Evolutionary conservation across 23 tunicate genomes (phyloP).

Genomic region (Trididemnum clinides): DNA sequence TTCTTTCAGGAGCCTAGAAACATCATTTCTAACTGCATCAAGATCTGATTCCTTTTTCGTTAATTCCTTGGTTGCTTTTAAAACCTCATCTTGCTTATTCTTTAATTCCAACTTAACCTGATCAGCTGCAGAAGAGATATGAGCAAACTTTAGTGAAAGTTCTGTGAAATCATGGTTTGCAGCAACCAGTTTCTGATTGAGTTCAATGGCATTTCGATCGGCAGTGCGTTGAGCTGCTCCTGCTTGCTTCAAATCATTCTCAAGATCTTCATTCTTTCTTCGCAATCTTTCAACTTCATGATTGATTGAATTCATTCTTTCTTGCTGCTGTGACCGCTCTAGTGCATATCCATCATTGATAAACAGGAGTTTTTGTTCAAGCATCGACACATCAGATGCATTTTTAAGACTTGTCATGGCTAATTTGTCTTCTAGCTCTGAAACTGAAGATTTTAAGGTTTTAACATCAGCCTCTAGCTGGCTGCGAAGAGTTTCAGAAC

Average conservation of each 20-base stretch:
- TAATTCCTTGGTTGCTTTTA: too few species aligned
- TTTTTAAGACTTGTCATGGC: background rate
- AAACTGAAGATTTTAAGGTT: background rate
- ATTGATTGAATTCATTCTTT: background rate
- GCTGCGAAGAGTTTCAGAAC: background rate
- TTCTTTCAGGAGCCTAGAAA: too few species aligned
- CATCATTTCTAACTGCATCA: background rate
- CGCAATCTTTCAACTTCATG: background rate
- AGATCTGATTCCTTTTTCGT: background rate
- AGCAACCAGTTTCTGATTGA: background rate
- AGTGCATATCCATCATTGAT: background rate
- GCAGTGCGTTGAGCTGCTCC: too few species aligned
- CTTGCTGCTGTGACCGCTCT: background rate
- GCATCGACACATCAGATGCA: background rate
- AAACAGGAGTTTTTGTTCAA: background rate
- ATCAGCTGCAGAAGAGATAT: background rate
- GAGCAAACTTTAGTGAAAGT: background rate
- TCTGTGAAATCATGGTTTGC: background rate
- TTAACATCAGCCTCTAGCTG: background rate
- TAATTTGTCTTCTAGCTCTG: slow-evolving; percentile 6
- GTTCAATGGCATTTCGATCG: too few species aligned
- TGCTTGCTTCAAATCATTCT: background rate
- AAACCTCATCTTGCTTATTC: too few species aligned
- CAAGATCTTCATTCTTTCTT: background rate
- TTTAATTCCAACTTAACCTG: too few species aligned